phyloP scores from a whole-genome alignment of 2,888 invertebrate genomes.

The Melieria omissa region DNA sequence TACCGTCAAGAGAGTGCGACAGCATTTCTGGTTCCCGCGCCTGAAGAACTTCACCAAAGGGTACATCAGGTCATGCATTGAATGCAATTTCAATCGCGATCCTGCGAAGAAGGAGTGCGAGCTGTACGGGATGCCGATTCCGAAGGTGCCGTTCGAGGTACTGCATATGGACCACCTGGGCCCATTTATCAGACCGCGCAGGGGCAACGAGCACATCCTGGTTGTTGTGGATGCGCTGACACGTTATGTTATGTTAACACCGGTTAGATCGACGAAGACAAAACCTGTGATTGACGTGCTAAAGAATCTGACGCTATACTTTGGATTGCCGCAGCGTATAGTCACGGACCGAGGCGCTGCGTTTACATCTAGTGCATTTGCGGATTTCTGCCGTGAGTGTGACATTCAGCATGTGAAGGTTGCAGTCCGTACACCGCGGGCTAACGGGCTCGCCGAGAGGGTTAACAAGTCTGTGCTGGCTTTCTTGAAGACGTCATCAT shows the following conservation, averaged over 20 bases:
- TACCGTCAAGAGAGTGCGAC: constrained; percentile 39
- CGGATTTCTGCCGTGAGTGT: constrained; percentile 17
- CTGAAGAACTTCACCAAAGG: constrained; percentile 32
- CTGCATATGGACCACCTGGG: constrained; percentile 46
- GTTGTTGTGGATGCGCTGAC: constrained; percentile 39
- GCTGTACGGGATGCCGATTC: constrained; percentile 37
- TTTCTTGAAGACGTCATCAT: constrained; percentile 34
- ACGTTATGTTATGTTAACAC: constrained; percentile 28
- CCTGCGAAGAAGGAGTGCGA: constrained; percentile 34
- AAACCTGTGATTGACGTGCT: constrained; percentile 40
- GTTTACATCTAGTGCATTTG: constrained; percentile 38
- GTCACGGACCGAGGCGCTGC: constrained; percentile 40
- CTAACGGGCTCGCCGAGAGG: constrained; percentile 40
- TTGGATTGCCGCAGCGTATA: constrained; percentile 34
- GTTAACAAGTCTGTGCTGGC: constrained; percentile 34
- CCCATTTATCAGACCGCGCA: constrained; percentile 41
- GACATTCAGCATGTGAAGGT: constrained; percentile 41
- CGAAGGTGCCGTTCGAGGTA: constrained; percentile 39
- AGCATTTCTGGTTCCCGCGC: constrained; percentile 46
- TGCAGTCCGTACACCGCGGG: constrained; percentile 38
- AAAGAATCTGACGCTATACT: constrained; percentile 27
- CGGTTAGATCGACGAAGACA: constrained; percentile 42
- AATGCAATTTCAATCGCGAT: constrained; percentile 39
- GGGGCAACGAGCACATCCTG: constrained; percentile 33
- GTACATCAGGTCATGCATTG: constrained; percentile 44